Base-by-base conservation (phyloP, 1,140 invertebrate genomes). In the Globodera rostochiensis region DNA sequence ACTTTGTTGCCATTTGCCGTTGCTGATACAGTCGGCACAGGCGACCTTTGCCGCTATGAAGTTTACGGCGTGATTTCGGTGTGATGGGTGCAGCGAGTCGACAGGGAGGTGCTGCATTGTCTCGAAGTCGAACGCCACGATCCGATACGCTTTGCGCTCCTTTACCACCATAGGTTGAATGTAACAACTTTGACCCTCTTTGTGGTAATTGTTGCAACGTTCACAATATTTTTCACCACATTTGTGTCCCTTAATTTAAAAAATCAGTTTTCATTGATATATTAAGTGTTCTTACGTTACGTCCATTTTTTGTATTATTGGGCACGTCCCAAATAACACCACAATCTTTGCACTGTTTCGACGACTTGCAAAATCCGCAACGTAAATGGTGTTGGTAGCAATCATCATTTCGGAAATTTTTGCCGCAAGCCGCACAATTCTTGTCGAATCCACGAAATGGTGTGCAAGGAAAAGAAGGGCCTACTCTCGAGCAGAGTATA, bases 81-180 rank as follows among this genome's bases (percentile, higher is more conserved):
- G 36, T 25, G 5, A n/a, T 8, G 57, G 57, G 5, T 60, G 57
- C 15, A 7, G 57, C 5, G 57, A 5, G 15, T 19, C 19, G 13
- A 60, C 57, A 5, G 57, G 15, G 1, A 15, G 57, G 15, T 60
- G 57, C 4, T 60, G 57, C 57, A 60, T 74, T 25, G 73, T 74
- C 73, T 74, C 73, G n/a, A 74, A 46, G 36, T 74, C 73, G 21
- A 74, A 74, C 5, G 25, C 73, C 6, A 74, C 73, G 19, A 74
- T 21, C 3, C 73, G 73, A 21, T 74, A 74, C 8, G 73, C 25
- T 19, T 25, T 15, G 15, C 9, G 21, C 7, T 74, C 73, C 25
- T 74, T 74, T 0, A 8, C n/a, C 6, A 36, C 21, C 36, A 74
- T 6, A 19, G 73, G 73, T 1, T 45, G 4, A 25, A 74, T 74